phyloP scores from a whole-genome alignment of 2,797 vertebrate genomes.

The Falco biarmicus region DNA sequence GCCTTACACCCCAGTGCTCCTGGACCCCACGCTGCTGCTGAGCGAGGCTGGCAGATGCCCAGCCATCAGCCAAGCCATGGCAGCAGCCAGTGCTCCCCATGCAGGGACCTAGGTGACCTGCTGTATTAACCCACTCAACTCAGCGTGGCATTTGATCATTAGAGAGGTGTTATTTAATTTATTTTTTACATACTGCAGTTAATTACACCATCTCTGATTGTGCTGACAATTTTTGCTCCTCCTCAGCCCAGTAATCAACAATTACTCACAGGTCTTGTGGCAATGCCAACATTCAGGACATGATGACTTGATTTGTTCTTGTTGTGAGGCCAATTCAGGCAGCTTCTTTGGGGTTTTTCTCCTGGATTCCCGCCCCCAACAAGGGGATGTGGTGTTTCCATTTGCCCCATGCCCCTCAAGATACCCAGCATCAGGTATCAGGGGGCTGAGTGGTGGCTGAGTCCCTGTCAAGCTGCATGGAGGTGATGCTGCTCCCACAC shows the following conservation, averaged over 20 bases:
- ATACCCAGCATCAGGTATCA: rapidly evolving
- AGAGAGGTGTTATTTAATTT: neutral
- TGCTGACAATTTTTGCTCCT: neutral
- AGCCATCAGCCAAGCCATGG: rapidly evolving
- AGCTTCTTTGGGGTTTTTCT: rapidly evolving
- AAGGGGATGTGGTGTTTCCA: rapidly evolving
- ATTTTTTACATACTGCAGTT: neutral
- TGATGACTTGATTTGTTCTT: rapidly evolving
- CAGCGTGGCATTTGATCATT: neutral
- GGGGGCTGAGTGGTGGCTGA: neutral
- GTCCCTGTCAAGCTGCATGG: neutral
- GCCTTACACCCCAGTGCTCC: rapidly evolving
- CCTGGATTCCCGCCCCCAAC: neutral
- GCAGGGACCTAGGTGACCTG: neutral
- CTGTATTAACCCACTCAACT: neutral
- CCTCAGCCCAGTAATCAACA: neutral
- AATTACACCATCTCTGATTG: neutral
- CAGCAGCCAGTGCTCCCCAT: rapidly evolving
- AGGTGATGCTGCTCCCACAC: neutral
- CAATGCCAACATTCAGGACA: rapidly evolving
- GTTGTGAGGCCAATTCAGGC: rapidly evolving
- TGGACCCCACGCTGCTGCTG: rapidly evolving
- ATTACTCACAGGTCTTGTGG: neutral
- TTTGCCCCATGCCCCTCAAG: rapidly evolving
- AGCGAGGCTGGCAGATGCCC: rapidly evolving